phyloP scores from a whole-genome alignment of 64 coral and sea anemone genomes.

The Exaiptasia diaphana region DNA sequence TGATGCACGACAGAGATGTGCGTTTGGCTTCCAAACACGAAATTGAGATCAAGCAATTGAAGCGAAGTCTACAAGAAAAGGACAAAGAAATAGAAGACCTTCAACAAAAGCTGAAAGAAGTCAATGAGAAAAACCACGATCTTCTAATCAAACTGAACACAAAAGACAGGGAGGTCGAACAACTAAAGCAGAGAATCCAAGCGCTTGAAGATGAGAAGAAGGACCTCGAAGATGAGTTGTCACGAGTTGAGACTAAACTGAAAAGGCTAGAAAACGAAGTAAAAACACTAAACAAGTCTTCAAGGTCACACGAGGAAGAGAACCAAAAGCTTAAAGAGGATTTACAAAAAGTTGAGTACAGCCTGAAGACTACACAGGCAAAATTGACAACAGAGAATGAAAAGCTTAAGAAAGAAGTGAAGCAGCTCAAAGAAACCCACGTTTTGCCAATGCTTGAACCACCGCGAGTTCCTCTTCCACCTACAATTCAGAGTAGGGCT shows the following conservation, averaged over 20 bases:
- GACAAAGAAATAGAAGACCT: neutral
- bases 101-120: neutral
- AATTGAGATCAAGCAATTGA: constrained; percentile 11
- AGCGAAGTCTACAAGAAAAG: constrained; percentile 4
- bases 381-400: constrained; percentile 9
- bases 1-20: too few relatives aligned
- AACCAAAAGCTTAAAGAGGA: constrained; percentile 1
- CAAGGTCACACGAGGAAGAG: constrained; percentile 20
- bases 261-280: constrained; percentile 4
- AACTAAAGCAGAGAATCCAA: constrained; percentile 7
- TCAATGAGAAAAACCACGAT: constrained; percentile 25
- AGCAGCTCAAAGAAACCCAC: too few relatives aligned
- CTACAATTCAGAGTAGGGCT: neutral
- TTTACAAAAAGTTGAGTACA: neutral
- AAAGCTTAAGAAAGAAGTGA: too few relatives aligned
- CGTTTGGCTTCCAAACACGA: too few relatives aligned
- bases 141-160: neutral
- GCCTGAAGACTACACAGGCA: constrained; percentile 17
- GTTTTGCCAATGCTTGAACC: too few relatives aligned
- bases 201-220: constrained; percentile 31
- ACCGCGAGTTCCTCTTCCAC: neutral
- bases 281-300: neutral
- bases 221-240: constrained; percentile 13
- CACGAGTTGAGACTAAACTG: constrained; percentile 8
- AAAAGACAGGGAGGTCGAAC: constrained; percentile 12